Conservation (phyloP, 2,797 vertebrate species). For the Acrossocheilus fasciatus region DNA sequence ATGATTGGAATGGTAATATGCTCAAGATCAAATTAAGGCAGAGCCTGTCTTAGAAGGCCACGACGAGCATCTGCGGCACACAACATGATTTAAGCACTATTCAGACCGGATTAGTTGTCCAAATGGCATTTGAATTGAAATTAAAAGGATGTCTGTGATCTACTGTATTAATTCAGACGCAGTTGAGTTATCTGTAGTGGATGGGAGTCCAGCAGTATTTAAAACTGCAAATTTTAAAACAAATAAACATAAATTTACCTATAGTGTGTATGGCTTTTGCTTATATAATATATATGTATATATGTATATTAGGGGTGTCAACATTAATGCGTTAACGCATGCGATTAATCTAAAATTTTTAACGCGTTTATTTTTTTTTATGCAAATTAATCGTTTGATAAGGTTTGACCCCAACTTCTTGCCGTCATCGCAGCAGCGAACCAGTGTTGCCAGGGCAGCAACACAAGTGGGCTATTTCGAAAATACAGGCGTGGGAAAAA, state of each 20-base stretch:
- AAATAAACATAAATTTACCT: not conserved
- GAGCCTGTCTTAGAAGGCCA: not conserved
- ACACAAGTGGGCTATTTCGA: too few relatives aligned
- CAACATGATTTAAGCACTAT: not conserved
- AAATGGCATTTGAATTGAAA: not conserved
- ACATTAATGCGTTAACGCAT: too few relatives aligned
- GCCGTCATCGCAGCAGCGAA: too few relatives aligned
- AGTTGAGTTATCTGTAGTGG: not conserved
- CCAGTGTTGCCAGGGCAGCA: too few relatives aligned
- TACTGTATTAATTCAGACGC: not conserved
- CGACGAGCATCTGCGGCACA: not conserved
- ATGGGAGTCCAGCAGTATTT: not conserved
- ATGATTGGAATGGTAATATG: constrained; percentile 29
- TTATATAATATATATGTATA: not conserved
- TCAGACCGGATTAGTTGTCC: not conserved
- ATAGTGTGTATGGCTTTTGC: not conserved
- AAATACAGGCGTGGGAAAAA: too few relatives aligned
- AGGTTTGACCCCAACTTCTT: too few relatives aligned
- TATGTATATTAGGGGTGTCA: too few relatives aligned
- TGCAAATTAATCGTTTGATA: too few relatives aligned
- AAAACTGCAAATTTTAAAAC: not conserved
- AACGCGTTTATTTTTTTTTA: too few relatives aligned
- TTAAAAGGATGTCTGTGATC: not conserved
- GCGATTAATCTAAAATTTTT: too few relatives aligned
- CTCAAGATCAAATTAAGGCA: constrained; percentile 3